Evolutionary conservation across 2,797 vertebrate genomes (phyloP), one percentile per base, ranked within the genome.

Genomic region (Buceros bicornis): DNA sequence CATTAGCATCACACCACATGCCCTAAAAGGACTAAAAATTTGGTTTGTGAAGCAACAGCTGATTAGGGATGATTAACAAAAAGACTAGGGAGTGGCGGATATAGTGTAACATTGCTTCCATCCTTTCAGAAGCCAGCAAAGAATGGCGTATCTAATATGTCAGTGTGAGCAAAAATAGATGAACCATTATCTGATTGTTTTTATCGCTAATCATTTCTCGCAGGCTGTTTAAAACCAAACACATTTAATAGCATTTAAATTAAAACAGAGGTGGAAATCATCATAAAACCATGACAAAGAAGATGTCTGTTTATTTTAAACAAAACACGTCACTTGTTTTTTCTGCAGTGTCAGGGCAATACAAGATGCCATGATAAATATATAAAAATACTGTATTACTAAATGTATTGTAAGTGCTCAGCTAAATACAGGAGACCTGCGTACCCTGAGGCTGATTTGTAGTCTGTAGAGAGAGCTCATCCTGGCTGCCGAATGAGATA

Each of bases 31-130:
- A 57, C 84, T 87, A 42, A 84, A 83, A 95, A 94, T 87, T 77
- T 89, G 78, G 92, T 96, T 96, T 96, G 69, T 94, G 66, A 94
- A 87, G 78, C 73, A 88, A 70, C 89, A 96, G 84, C 89, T 96
- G 95, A 95, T 94, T 81, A 92, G 45, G 42, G 42, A 88, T 92
- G 47, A 94, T 90, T 92, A 96, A 43, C 92, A 90, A 61, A 88
- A 73, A 95, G 88, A 35, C 57, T 45, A 6, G 42, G 61, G 76
- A n/a, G 47, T 86, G 56, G 26, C 84, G 83, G 56, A 29, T 93
- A 48, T 90, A 89, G 73, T 90, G 87, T 79, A 77, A 84, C 28
- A n/a, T 28, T 76, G 47, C 51, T 87, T 82, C 94, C 13, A 21
- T 57, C 82, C 72, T 85, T 83, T 78, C 79, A 74, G 61, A 88